Conservation (phyloP, 1,140 invertebrate species). For the Apis laboriosa region DNA sequence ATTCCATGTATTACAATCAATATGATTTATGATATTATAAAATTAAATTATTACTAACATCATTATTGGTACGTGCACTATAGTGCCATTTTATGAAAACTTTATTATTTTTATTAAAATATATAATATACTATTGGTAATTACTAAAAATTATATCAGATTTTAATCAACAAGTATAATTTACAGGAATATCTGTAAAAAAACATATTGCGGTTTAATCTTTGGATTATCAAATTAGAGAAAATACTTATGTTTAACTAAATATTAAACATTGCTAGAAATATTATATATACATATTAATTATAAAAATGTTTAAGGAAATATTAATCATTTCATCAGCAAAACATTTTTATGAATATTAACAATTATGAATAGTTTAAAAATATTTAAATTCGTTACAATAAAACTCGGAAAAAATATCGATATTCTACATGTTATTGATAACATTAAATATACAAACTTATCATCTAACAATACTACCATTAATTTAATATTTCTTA, state of each 20-base stretch:
- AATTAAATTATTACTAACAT: conserved; percentile 2
- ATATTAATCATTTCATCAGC: conserved; percentile 17
- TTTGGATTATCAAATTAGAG: conserved; percentile 51
- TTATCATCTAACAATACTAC: conserved; percentile 48
- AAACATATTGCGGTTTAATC: conserved; percentile 42
- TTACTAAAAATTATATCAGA: conserved; percentile 38
- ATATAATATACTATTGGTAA: conserved; percentile 10
- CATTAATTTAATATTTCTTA: conserved; percentile 35
- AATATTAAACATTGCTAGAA: conserved; percentile 15
- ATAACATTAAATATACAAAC: conserved; percentile 41
- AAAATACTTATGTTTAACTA: conserved; percentile 38
- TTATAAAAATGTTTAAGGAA: conserved; percentile 32
- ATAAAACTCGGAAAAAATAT: conserved; percentile 37
- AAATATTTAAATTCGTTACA: conserved; percentile 29
- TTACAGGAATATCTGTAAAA: conserved; percentile 35
- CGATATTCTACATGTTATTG: conserved; percentile 27
- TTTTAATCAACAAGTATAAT: conserved; percentile 38
- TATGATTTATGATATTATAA: background rate
- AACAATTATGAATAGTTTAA: conserved; percentile 30
- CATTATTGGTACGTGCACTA: conserved; percentile 25
- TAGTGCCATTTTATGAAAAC: conserved; percentile 20
- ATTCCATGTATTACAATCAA: conserved; percentile 9
- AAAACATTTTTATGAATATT: conserved; percentile 25
- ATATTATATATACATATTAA: conserved; percentile 22
- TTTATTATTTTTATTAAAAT: conserved; percentile 9